These are phyloP conservation scores for Falco cherrug DNA, from an alignment of 2,797 vertebrate genomes.

Conservation along the genomic window DNA sequence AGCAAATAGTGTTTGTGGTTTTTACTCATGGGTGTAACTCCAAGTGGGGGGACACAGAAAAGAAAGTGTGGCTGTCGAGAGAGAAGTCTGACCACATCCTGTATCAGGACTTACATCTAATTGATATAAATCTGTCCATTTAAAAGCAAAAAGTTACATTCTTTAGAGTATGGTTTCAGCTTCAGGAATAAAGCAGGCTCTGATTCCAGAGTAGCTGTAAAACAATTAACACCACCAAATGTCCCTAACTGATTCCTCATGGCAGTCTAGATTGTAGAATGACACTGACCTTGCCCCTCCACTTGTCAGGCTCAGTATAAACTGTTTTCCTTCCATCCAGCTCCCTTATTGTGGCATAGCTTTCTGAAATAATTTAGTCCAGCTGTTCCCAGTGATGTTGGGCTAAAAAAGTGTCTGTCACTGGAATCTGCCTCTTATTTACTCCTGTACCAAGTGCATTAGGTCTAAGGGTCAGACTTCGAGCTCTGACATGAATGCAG, in stretches of 20 bases:
- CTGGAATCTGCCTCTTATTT: not conserved
- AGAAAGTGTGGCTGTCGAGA: not conserved
- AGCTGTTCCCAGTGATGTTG: not conserved
- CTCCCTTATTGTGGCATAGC: not conserved
- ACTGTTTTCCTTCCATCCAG: not conserved
- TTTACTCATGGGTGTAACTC: not conserved
- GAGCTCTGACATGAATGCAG: not conserved
- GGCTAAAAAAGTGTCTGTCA: not conserved
- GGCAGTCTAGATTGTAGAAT: not conserved
- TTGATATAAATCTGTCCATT: not conserved
- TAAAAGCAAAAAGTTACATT: not conserved
- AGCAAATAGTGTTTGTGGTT: not conserved
- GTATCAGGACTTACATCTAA: not conserved
- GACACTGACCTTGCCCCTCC: not conserved
- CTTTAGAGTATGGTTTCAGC: not conserved
- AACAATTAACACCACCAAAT: not conserved
- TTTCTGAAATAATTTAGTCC: not conserved
- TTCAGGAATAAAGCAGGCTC: not conserved
- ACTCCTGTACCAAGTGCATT: not conserved
- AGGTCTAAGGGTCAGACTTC: not conserved
- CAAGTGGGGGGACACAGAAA: not conserved
- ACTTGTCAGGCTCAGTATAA: not conserved
- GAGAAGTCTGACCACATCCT: not conserved
- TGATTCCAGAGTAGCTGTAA: not conserved
- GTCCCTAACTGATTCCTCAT: not conserved